Base-by-base conservation (phyloP, 2,113 vertebrate genomes). In the Prinia subflava region DNA sequence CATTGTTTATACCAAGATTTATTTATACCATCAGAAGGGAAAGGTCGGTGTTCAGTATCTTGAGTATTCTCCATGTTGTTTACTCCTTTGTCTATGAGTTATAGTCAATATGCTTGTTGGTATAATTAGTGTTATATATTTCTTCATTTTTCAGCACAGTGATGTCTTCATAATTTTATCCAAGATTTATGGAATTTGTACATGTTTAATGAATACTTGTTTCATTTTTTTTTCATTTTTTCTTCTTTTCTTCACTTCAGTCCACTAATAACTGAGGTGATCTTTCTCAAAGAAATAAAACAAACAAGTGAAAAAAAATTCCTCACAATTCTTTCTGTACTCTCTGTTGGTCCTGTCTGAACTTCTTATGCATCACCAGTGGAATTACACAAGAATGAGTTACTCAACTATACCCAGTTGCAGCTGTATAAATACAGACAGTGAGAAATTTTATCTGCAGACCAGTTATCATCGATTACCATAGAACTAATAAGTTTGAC, bases 401-500 rank as follows among this genome's bases (percentile, higher is more conserved):
- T 90, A 64, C 84, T 76, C 83, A 89, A 59, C 30, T 80, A 8
- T 4, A 55, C 18, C 41, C 57, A 31, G 18, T 47, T 76, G 65
- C 94, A 95, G 75, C 84, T 95, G 87, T 88, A 82, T 79, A 94
- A 95, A 91, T 62, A 92, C 30, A 92, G 65, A 76, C 78, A 79
- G n/a, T n/a, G 42, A 94, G 76, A 90, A 77, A 59, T 25, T 53
- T 83, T 95, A 83, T 87, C 73, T 87, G 60, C 50, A 64, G 64
- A 69, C 37, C 18, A 11, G 23, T 76, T 89, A 44, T 69, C 80
- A 91, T 76, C 21, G 11, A 95, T 90, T 70, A 71, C 56, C 75
- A 50, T 33, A 42, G 49, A 28, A 82, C 53, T 28, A 55, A 81
- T 63, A 91, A 60, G 15, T 76, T 59, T 82, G 53, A 47, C 42